Conservation (phyloP, 1,140 invertebrate genomes). For the Zaprionus davidi region DNA sequence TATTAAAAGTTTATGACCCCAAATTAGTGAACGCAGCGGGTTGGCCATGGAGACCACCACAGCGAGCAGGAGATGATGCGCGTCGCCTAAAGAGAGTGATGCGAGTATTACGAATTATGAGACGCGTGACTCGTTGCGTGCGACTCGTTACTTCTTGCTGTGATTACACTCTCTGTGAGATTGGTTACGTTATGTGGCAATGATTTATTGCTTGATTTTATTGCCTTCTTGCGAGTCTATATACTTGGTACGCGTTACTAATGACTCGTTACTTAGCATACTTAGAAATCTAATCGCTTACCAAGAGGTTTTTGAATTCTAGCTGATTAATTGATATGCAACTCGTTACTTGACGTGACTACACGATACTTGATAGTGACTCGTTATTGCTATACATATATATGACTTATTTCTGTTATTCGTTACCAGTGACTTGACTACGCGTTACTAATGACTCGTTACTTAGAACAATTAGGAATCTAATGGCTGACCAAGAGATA, state of each 20-base stretch:
- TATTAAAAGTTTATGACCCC: conserved; percentile 69
- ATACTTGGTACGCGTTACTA: not conserved
- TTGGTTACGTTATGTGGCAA: not conserved
- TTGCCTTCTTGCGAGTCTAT: not conserved
- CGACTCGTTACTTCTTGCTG: not conserved
- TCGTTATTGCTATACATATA: too few relatives aligned
- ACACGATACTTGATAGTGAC: not conserved
- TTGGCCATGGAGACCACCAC: not conserved
- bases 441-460: too few relatives aligned
- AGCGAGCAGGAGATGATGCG: not conserved
- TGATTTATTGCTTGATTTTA: not conserved
- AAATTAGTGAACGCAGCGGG: conserved; percentile 36
- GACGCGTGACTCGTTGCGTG: not conserved
- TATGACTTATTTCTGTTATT: too few relatives aligned
- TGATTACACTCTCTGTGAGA: not conserved
- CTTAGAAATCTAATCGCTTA: not conserved
- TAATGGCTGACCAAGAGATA: too few relatives aligned
- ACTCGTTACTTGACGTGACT: not conserved
- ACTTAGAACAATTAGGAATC: too few relatives aligned
- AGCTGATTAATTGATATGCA: not conserved
- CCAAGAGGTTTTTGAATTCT: not conserved
- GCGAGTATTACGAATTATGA: not conserved
- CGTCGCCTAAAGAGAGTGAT: not conserved
- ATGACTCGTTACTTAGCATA: not conserved
- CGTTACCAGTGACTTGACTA: too few relatives aligned